Percentiles rank a stretch among this genome's conserved stretches.
phyloP scores from a whole-genome alignment of 2,888 invertebrate species.

The Allolobophora icterica region DNA sequence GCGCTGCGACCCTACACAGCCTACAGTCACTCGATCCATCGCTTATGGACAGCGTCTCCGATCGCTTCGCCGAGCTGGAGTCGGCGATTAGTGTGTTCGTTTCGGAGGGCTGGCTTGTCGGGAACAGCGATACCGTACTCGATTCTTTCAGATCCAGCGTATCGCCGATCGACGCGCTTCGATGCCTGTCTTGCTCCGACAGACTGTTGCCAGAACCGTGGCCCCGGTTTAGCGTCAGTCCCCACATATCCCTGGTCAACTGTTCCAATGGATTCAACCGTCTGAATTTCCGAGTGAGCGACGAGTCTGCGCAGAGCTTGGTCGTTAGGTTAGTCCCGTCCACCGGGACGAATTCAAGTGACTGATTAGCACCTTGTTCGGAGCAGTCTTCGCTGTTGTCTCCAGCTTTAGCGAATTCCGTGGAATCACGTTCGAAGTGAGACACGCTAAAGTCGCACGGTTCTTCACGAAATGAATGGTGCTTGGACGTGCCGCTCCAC shows the following conservation, averaged over 20 bases:
- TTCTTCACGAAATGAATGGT: not conserved
- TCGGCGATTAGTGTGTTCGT: not conserved
- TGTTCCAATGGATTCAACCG: not conserved
- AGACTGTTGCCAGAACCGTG: no score
- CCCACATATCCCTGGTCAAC: not conserved
- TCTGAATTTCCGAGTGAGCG: not conserved
- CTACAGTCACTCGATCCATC: not conserved
- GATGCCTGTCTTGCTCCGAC: not conserved
- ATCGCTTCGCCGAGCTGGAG: not conserved
- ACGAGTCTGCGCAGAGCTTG: not conserved
- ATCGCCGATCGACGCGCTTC: not conserved
- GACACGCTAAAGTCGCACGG: not conserved
- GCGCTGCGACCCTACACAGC: not conserved
- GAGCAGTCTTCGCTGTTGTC: not conserved
- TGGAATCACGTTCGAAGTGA: not conserved
- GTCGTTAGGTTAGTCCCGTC: not conserved
- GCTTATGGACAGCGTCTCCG: not conserved
- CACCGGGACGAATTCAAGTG: not conserved
- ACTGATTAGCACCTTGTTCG: not conserved
- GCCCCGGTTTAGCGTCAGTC: no score
- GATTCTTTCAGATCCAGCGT: not conserved
- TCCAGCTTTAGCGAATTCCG: not conserved
- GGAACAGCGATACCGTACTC: not conserved
- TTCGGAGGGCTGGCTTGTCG: not conserved
- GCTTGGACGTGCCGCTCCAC: not conserved